Evolutionary conservation across 2,113 vertebrate genomes (phyloP), one percentile per base, ranked within the genome.

Genomic region (Gambusia holbrooki): DNA sequence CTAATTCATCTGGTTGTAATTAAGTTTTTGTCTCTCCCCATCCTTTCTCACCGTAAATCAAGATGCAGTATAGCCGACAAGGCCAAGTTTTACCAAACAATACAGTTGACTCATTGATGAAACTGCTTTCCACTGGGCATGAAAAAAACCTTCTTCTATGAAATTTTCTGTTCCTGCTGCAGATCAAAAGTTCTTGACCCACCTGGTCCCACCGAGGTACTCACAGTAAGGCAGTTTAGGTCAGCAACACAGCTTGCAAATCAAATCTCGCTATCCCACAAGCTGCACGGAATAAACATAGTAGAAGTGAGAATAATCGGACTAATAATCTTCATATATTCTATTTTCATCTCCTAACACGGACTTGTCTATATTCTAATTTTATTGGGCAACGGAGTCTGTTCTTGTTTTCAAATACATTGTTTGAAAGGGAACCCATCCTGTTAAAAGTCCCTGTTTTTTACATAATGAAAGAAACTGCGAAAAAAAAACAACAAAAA

Each of bases 131-230:
- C 62, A 75, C 63, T 22, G 71, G 65, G 74, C 35, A 37, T 37
- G 35, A 37, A 37, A 37, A 37, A 11, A 37, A 12, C 35, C 35
- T 37, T 37, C 35, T 2, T 2, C 35, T 37, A 37, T 11, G 35
- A 37, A 11, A 37, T 37, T 90, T 84, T 80, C 79, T 74, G 45
- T 76, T 72, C 62, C 84, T 90, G 80, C 79, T 93, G 85, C 91
- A 85, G 90, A 80, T 84, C 73, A 85, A 89, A 88, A 77, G 76
- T 83, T 76, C 66, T 89, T 93, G 92, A 92, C 92, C 90, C 87
- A 91, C 80, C 92, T 92, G 79, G 84, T 67, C 69, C 70, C 60
- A 72, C 64, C 80, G 74, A 86, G 61, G 62, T 40, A n/a, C 67
- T 77, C 69, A 67, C 22, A 51, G 54, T 68, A 71, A 70, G 58